Evolutionary conservation across 2,888 invertebrate genomes (phyloP).

Genomic region (Sinodicranocentrus sp.): DNA sequence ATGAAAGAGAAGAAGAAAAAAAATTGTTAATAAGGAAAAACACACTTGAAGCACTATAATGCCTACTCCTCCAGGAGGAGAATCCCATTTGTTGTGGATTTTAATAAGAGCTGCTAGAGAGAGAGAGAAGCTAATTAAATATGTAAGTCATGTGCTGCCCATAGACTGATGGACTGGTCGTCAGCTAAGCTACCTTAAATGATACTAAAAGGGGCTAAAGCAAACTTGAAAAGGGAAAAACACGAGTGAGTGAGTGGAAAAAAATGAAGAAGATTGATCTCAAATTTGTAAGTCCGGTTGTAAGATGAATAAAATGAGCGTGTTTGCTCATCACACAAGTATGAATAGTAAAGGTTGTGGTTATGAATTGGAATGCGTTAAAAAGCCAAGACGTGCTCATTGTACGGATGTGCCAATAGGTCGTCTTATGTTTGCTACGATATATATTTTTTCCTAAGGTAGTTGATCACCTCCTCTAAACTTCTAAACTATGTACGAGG

Average conservation of each 20-base stretch:
- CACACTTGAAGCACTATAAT: neutral
- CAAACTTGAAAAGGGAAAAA: slow-evolving; percentile 22
- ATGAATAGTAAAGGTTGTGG: neutral
- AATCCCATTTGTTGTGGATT: slow-evolving; percentile 47
- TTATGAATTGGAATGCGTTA: slow-evolving; percentile 4
- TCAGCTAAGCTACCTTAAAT: slow-evolving; percentile 34
- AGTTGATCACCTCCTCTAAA: neutral
- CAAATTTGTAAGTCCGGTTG: slow-evolving; percentile 26
- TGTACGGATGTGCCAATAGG: slow-evolving; percentile 9
- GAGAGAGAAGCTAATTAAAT: slow-evolving; percentile 54
- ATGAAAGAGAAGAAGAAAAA: neutral
- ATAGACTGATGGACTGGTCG: slow-evolving; percentile 45
- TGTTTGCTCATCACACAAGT: slow-evolving; percentile 10
- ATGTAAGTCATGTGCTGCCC: slow-evolving; percentile 63
- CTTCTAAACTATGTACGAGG: neutral
- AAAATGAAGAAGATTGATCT: slow-evolving; percentile 33
- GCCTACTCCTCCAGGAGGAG: slow-evolving; percentile 14
- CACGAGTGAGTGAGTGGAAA: slow-evolving; percentile 3
- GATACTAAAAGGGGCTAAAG: slow-evolving; percentile 30
- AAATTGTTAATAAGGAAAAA: slow-evolving; percentile 29
- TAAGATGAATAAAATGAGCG: slow-evolving; percentile 25
- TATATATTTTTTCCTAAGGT: neutral
- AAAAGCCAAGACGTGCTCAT: neutral
- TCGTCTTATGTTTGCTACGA: neutral
- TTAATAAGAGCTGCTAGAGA: slow-evolving; percentile 43